Base-by-base conservation (phyloP, 2,888 invertebrate genomes). In the Dasypolia templi region DNA sequence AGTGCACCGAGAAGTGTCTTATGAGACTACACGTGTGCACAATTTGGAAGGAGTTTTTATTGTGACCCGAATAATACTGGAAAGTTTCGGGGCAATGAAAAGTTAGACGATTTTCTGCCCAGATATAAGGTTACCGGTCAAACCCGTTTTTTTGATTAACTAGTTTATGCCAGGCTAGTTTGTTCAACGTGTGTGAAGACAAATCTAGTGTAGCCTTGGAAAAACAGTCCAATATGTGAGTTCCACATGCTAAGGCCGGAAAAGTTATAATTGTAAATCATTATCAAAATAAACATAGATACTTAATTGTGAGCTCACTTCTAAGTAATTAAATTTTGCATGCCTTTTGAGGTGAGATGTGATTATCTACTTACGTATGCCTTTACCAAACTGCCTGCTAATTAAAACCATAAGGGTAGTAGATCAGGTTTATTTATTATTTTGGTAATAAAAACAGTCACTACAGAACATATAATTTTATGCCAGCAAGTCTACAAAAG, bases 1-100 rank as follows among this genome's bases (percentile, higher is more conserved):
- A 53, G 70, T 73, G 69, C 69, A 55, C 68, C 62, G 65, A 70
- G 46, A 63, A 49, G n/a, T 58, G 82, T 59, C 77, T 76, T 64
- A 69, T 51, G 62, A 66, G 56, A 51, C 51, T 59, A 66, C 81
- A 81, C 69, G 65, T 72, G 77, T 67, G 58, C 58, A 32, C 59
- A 42, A 58, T 22, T 74, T 64, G 56, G 22, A 46, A 64, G 49
- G 32, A 53, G 67, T 44, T 68, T 66, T 65, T 85, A 82, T 76
- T 72, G 68, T 66, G 61, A 66, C 68, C 58, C 68, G 65, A 44
- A 72, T 75, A 53, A 68, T 62, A 56, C 46, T 39, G 19, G 22
- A 44, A 75, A 71, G 35, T 81, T 72, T 61, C 12, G 22, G 14
- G 19, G 11, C 22, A 29, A 51, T 11, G 46, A 58, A 46, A 81